Conservation (phyloP, 1,140 invertebrate species). For the Geopemphigus sp. region DNA sequence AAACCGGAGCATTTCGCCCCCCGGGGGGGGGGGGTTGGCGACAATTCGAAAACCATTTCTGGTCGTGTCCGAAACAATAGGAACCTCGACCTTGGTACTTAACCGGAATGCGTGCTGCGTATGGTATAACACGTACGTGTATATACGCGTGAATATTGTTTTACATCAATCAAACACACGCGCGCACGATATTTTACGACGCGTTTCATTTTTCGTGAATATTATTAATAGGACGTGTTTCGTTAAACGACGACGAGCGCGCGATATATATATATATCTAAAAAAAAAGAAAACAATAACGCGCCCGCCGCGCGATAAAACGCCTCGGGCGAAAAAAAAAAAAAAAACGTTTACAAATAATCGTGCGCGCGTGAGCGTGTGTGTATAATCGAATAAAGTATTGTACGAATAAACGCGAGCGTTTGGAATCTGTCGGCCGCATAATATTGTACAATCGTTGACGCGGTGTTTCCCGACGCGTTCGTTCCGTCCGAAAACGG, state of each 20-base stretch:
- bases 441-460: too few species aligned
- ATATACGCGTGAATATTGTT: background rate
- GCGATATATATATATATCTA: too few species aligned
- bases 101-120: background rate
- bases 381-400: too few species aligned
- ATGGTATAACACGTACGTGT: background rate
- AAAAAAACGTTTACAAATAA: background rate
- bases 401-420: too few species aligned
- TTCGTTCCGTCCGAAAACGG: too few species aligned
- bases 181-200: too few species aligned
- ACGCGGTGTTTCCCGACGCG: too few species aligned
- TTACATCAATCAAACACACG: constrained; percentile 11
- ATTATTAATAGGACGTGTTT: constrained; percentile 11
- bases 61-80: constrained; percentile 8
- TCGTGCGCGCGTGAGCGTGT: too few species aligned
- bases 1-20: too few species aligned
- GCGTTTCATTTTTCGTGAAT: background rate
- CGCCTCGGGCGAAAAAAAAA: background rate
- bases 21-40: too few species aligned
- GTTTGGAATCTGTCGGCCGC: too few species aligned
- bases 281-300: constrained; percentile 1
- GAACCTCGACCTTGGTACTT: background rate
- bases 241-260: constrained; percentile 5
- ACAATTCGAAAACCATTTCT: constrained; percentile 6
- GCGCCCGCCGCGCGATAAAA: background rate